These are phyloP conservation scores for Noctua fimbriata DNA, from an alignment of 2,888 invertebrate genomes.

Conservation along the genomic window DNA sequence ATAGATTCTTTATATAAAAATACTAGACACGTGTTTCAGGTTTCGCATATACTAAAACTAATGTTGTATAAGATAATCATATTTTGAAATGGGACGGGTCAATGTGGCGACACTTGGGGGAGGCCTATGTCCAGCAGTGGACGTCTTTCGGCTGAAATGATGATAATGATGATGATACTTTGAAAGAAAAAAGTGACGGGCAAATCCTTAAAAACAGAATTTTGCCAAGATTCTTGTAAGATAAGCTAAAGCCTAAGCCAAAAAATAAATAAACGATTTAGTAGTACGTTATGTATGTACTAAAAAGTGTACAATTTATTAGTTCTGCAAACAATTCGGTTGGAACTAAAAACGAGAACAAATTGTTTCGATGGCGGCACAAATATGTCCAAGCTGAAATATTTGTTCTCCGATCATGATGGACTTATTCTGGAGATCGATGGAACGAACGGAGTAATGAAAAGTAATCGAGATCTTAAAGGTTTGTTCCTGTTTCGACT, in stretches of 20 bases:
- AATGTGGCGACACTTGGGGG: too few relatives aligned
- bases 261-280: constrained; percentile 33
- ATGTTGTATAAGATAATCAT: too few relatives aligned
- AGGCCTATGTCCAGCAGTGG: too few relatives aligned
- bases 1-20: too few relatives aligned
- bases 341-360: constrained; percentile 73
- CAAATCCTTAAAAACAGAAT: neutral
- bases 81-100: too few relatives aligned
- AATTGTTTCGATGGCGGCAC: constrained; percentile 69
- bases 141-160: too few relatives aligned
- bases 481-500: neutral
- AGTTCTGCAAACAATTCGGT: constrained; percentile 72
- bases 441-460: neutral
- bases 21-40: too few relatives aligned
- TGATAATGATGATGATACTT: neutral
- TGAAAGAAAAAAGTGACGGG: neutral
- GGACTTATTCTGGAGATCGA: constrained; percentile 54
- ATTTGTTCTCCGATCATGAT: constrained; percentile 61
- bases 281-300: constrained; percentile 9
- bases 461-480: neutral
- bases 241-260: neutral
- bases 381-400: constrained; percentile 65
- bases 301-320: constrained; percentile 60
- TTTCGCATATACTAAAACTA: too few relatives aligned
- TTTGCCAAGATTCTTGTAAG: neutral